A percentile compares a stretch with the other conserved stretches of the same genome.
phyloP scores from a whole-genome alignment of 2,888 invertebrate genomes.

The Dilophus febrilis region DNA sequence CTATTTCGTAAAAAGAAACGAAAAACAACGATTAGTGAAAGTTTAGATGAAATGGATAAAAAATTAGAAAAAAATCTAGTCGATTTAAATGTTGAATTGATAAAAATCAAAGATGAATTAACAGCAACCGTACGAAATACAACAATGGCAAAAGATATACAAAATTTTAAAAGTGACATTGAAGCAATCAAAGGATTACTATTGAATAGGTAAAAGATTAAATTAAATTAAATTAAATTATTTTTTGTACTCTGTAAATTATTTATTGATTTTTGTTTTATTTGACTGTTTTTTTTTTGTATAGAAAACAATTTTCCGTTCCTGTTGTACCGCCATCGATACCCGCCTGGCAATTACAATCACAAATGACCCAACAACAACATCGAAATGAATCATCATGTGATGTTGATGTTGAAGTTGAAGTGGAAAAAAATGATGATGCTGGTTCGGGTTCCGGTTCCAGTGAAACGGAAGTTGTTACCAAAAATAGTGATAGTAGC shows the following conservation, averaged over 20 bases:
- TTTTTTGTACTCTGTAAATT: not conserved
- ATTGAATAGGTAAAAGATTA: slow-evolving; percentile 39
- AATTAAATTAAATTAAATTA: not conserved
- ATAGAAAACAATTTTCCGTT: slow-evolving; percentile 63
- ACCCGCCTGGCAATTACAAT: slow-evolving; percentile 59
- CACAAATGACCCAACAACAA: slow-evolving; percentile 21
- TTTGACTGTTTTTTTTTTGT: slow-evolving; percentile 9
- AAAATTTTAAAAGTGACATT: slow-evolving; percentile 47
- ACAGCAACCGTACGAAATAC: slow-evolving; percentile 31
- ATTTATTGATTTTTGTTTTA: not conserved
- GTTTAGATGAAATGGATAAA: slow-evolving; percentile 47
- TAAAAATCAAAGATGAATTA: slow-evolving; percentile 47
- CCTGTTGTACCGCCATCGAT: slow-evolving; percentile 52
- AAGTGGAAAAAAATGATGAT: slow-evolving; percentile 34
- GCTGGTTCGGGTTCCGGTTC: slow-evolving; percentile 48
- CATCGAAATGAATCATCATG: too few relatives aligned
- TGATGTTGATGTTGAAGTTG: slow-evolving; percentile 15
- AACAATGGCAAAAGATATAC: slow-evolving; percentile 39
- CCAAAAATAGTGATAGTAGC: slow-evolving; percentile 59
- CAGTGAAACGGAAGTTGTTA: slow-evolving; percentile 54
- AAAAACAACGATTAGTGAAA: slow-evolving; percentile 47
- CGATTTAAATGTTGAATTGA: slow-evolving; percentile 46
- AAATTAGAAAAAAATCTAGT: slow-evolving; percentile 40
- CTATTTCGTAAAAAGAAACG: slow-evolving; percentile 50
- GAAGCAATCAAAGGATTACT: slow-evolving; percentile 56